Evolutionary conservation across 2,113 vertebrate genomes (phyloP).

Genomic region (Mobula birostris): DNA sequence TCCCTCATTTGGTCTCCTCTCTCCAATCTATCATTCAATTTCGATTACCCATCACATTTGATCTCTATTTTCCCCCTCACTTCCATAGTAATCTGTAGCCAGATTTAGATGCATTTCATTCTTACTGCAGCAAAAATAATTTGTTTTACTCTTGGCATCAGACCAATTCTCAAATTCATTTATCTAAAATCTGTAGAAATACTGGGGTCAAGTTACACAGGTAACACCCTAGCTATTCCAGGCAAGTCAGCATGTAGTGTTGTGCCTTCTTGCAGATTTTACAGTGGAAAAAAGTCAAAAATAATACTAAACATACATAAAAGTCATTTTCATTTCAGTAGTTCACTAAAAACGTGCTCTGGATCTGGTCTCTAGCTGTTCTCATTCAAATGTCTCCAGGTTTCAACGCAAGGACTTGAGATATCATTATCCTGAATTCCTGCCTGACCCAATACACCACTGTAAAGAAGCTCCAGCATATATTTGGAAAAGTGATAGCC

Average conservation of each 20-base stretch:
- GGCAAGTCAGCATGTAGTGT: neutral
- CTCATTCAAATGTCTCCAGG: neutral
- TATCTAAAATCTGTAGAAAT: neutral
- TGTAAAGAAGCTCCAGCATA: neutral
- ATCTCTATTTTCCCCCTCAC: neutral
- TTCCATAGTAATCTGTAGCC: neutral
- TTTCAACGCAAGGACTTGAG: neutral
- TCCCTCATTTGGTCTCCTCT: neutral
- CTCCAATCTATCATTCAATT: neutral
- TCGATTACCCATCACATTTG: neutral
- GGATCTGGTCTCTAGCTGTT: neutral
- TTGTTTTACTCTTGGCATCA: neutral
- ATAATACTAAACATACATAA: neutral
- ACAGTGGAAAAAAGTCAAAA: neutral
- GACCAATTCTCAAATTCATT: neutral
- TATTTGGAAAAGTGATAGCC: neutral
- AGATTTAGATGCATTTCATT: neutral
- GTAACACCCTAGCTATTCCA: neutral
- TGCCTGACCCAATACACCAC: neutral
- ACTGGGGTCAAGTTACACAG: neutral
- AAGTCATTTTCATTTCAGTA: neutral
- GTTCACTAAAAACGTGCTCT: neutral
- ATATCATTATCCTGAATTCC: neutral
- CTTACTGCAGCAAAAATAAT: neutral
- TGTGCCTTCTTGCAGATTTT: neutral